phyloP scores from a whole-genome alignment of 2,113 vertebrate genomes.

The Oncorhynchus masou region DNA sequence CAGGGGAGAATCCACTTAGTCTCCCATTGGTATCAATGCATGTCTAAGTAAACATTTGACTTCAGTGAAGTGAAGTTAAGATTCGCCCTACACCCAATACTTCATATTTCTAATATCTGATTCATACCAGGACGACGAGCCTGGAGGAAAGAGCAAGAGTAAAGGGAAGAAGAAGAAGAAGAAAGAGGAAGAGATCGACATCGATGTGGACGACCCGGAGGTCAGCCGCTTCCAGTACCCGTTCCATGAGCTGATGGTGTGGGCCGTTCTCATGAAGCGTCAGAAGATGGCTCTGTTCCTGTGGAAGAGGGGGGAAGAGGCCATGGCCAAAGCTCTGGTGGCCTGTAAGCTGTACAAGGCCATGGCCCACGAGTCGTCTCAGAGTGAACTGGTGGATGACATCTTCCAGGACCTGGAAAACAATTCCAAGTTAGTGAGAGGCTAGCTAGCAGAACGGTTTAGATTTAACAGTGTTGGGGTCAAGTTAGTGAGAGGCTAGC shows the following conservation, averaged over 20 bases:
- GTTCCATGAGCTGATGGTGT: constrained; percentile 95
- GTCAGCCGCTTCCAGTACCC: constrained; percentile 91
- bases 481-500: too few relatives aligned
- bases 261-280: constrained; percentile 95
- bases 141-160: constrained; percentile 80
- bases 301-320: constrained; percentile 93
- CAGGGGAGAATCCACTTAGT: not conserved
- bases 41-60: not conserved
- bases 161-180: constrained; percentile 91
- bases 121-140: constrained; percentile 85
- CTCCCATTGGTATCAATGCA: not conserved
- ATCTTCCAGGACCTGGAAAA: constrained; percentile 96
- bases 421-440: constrained; percentile 86
- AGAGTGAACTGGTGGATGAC: constrained; percentile 95
- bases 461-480: too few relatives aligned
- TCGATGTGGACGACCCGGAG: constrained; percentile 90
- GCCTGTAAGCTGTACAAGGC: constrained; percentile 96
- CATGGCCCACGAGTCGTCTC: constrained; percentile 95
- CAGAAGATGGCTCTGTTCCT: constrained; percentile 97
- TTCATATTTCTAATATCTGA: not conserved
- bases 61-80: not conserved
- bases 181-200: constrained; percentile 85
- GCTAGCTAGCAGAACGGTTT: too few relatives aligned
- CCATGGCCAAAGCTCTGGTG: constrained; percentile 95
- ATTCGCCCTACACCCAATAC: not conserved